Evolutionary conservation across 2,113 vertebrate genomes (phyloP), one percentile per base, ranked within the genome.

Genomic region (Megaceryle torquata): DNA sequence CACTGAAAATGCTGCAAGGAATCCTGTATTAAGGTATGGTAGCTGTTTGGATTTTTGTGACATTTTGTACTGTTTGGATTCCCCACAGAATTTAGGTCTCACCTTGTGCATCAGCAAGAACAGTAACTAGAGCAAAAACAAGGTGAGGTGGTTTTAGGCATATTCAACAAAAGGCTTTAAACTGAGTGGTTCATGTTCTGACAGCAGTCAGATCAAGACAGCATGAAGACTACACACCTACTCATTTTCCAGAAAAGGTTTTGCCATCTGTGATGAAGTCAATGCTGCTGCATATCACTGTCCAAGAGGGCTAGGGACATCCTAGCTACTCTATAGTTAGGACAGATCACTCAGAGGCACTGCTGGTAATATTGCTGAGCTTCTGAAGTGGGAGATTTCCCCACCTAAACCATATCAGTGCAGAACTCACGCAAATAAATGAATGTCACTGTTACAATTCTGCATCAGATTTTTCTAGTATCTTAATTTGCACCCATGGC

Each of bases 381-480:
- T 76, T 61, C 50, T 51, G 11, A 46, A 69, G 6, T 10, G 43
- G 12, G 35, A 80, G 29, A 44, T 65, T 82, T 74, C 10, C 46
- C 8, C 25, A 31, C 15, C 44, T 69, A 60, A 68, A 50, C 3
- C 14, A 2, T 13, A 41, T 7, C 21, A 67, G 15, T 0, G 0
- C 50, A 67, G n/a, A 84, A 19, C 17, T 84, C 50, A 1, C 6
- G 0, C 10, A 57, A 39, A 76, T 33, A 74, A 44, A 44, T n/a
- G 0, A 61, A 86, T 59, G 51, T 14, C n/a, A 20, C 14, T 35
- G 13, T 17, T 12, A 48, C 15, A 12, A 31, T 67, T 67, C 39
- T 2, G 2, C 16, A 35, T 26, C 15, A 5, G 22, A 65, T 79
- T 67, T 59, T 67, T 74, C 37, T 29, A 17, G 6, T 19, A 12